Evolutionary conservation across 2,888 invertebrate species (phyloP).

Genomic region (Ophonus ardosiacus): DNA sequence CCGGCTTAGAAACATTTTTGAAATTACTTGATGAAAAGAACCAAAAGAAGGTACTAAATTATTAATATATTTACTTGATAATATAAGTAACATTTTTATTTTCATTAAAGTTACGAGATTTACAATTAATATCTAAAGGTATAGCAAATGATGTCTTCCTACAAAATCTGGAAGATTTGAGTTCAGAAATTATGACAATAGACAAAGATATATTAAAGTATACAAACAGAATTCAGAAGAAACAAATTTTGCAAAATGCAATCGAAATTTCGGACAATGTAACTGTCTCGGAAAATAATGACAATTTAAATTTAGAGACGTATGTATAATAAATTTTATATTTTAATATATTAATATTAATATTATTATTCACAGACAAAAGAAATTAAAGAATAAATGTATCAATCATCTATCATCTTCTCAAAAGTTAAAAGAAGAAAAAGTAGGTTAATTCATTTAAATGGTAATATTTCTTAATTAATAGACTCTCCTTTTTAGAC

Average conservation of each 20-base stretch:
- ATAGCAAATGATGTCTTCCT: background rate
- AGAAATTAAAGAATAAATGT: background rate
- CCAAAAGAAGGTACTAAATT: constrained; percentile 19
- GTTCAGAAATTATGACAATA: background rate
- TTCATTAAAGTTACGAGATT: background rate
- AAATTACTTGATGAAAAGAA: background rate
- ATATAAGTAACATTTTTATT: background rate
- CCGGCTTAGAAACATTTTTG: background rate
- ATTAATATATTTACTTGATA: background rate
- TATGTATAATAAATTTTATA: constrained; percentile 9
- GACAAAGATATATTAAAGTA: background rate
- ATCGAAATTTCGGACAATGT: background rate
- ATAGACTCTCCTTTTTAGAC: constrained; percentile 8
- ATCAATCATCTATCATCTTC: background rate
- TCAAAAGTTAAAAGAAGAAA: constrained; percentile 23
- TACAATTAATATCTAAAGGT: background rate
- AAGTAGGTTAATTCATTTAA: background rate
- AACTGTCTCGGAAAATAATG: background rate
- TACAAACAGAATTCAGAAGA: background rate
- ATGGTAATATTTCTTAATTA: background rate
- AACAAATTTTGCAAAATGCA: background rate
- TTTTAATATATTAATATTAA: background rate
- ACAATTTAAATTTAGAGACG: background rate
- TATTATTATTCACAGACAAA: background rate
- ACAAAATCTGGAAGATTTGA: background rate